phyloP scores from a whole-genome alignment of 2,888 invertebrate species.

The Pilophorus perplexus region DNA sequence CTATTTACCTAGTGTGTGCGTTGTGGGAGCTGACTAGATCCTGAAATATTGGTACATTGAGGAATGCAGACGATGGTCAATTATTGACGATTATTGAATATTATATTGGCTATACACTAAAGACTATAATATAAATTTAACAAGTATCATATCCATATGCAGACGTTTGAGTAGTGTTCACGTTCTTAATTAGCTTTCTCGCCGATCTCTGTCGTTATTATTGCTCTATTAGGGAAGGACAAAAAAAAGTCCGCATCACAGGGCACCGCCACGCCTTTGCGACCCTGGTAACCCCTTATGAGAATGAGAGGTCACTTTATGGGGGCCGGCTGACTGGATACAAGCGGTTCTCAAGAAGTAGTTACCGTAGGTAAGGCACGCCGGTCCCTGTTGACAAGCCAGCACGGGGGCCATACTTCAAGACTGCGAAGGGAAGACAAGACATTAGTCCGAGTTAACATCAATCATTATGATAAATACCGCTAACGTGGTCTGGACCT shows the following conservation, averaged over 20 bases:
- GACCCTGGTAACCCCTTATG: neutral
- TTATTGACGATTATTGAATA: too few relatives aligned
- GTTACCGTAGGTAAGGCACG: neutral
- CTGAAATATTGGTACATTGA: too few relatives aligned
- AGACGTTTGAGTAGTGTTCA: too few relatives aligned
- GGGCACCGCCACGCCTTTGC: neutral
- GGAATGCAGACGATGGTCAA: too few relatives aligned
- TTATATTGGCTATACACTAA: too few relatives aligned
- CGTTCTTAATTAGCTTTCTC: constrained; percentile 14
- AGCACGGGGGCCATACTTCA: neutral
- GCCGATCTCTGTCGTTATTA: neutral
- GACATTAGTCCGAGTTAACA: constrained; percentile 36
- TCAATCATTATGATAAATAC: constrained; percentile 40
- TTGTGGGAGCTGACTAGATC: too few relatives aligned
- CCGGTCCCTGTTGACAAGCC: constrained; percentile 20
- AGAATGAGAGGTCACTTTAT: neutral
- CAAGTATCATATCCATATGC: too few relatives aligned
- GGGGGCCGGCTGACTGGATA: neutral
- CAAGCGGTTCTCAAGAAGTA: constrained; percentile 3
- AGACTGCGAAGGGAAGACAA: constrained; percentile 12
- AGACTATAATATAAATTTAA: too few relatives aligned
- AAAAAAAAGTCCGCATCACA: neutral
- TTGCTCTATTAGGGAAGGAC: constrained; percentile 17
- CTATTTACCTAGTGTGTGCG: too few relatives aligned
- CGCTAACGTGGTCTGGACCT: constrained; percentile 8